Base-by-base conservation (phyloP, 2,797 vertebrate genomes). In the Semaprochilodus insignis region DNA sequence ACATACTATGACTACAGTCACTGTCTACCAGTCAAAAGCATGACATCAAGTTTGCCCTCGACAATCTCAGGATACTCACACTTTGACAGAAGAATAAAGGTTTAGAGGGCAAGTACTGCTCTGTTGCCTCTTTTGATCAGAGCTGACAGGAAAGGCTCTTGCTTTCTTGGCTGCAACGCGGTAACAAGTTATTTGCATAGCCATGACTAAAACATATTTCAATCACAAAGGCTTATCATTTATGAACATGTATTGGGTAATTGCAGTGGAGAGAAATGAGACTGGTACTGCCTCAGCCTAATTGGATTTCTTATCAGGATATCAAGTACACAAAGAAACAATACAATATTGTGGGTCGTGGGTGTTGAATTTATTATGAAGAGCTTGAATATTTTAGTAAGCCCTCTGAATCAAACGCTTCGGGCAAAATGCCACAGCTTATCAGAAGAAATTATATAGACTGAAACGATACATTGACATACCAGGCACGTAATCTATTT, bases 281-380 rank as follows among this genome's bases (percentile, higher is more conserved):
- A 89, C 86, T 57, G 84, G 34, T 17, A 51, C 63, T 73, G 86
- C 86, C 74, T 88, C 55, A 57, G 85, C 85, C 88, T 93, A 93
- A 95, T 93, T 93, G 87, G 92, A 94, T 94, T 93, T 90, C 87
- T 92, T 93, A 95, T 95, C 92, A 81, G 11, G 72, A 73, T 81
- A 81, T 90, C 90, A 81, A 81, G 74, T 81, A 83, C 65, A 77
- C 81, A 89, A 88, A 89, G 84, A 91, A 88, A 88, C 16, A 81
- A 85, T 85, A 25, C 23, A 55, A 23, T 83, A 74, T 66, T 66
- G 63, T 66, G 62, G 62, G 62, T 79, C 86, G 74, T 66, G 72
- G 78, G 63, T 52, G 72, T 51, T 77, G 76, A 69, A 77, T 71
- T 78, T 55, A 82, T 80, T 76, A 71, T 60, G 62, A 77, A 81